Percentiles rank a stretch among this genome's conserved stretches.
Evolutionary conservation across 2,797 vertebrate genomes (phyloP).

Genomic region (Dallia pectoralis): DNA sequence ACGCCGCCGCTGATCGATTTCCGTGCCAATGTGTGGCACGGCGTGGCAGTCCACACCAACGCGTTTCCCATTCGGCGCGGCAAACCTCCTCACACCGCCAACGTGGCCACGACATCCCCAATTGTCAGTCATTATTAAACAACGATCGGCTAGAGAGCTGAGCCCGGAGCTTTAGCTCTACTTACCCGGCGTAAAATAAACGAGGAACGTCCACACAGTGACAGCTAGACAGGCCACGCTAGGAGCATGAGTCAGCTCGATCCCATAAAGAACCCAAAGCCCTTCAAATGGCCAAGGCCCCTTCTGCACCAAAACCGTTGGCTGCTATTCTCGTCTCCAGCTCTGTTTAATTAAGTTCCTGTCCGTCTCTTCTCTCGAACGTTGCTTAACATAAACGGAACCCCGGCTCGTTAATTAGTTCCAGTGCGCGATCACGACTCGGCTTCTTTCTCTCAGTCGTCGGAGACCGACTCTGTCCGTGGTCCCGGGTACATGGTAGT

Average conservation of each 20-base stretch:
- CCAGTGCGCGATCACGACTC: slow-evolving; percentile 56
- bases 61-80: not conserved
- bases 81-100: not conserved
- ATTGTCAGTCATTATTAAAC: not conserved
- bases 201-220: slow-evolving; percentile 42
- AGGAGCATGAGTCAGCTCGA: slow-evolving; percentile 14
- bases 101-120: not conserved
- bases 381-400: slow-evolving; percentile 64
- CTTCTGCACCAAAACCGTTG: slow-evolving; percentile 42
- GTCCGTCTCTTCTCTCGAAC: slow-evolving; percentile 56
- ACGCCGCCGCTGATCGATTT: not conserved
- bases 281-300: slow-evolving; percentile 7
- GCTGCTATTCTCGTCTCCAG: slow-evolving; percentile 51
- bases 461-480: slow-evolving; percentile 39
- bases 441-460: slow-evolving; percentile 44
- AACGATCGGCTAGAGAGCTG: not conserved
- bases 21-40: not conserved
- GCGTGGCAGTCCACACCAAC: not conserved
- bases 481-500: slow-evolving; percentile 27
- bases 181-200: slow-evolving; percentile 9
- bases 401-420: slow-evolving; percentile 69
- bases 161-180: not conserved
- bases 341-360: slow-evolving; percentile 67
- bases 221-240: slow-evolving; percentile 9
- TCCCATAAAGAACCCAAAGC: slow-evolving; percentile 25